Conservation (phyloP, 2,113 vertebrate genomes). For the Cyphomyrus discorhynchus region DNA sequence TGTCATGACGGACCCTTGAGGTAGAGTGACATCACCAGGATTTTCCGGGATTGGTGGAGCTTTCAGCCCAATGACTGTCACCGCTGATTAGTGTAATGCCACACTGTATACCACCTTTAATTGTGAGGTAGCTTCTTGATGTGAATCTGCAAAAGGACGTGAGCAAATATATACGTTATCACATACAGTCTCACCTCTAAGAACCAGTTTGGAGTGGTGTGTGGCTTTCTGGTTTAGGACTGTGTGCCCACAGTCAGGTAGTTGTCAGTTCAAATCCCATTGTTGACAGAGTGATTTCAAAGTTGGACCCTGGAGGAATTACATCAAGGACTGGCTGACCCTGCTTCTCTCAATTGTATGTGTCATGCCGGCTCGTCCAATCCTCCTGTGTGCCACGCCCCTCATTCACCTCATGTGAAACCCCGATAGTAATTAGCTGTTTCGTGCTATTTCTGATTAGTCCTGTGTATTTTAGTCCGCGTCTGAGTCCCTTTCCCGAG, state of each 20-base stretch:
- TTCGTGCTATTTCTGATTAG: too few species aligned
- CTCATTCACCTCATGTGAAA: too few species aligned
- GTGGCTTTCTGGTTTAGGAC: neutral
- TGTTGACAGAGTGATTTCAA: neutral
- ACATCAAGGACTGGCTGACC: neutral
- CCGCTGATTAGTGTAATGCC: neutral
- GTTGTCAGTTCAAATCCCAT: neutral
- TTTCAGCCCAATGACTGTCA: too few species aligned
- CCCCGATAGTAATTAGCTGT: too few species aligned
- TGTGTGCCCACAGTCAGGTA: neutral
- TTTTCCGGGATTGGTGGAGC: neutral
- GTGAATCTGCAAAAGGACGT: slow-evolving; percentile 74
- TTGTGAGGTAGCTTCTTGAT: slow-evolving; percentile 79
- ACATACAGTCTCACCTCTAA: neutral
- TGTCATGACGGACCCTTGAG: neutral
- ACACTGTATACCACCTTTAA: slow-evolving; percentile 6
- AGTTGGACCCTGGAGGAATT: neutral
- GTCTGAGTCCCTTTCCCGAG: too few species aligned
- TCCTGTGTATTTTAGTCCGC: too few species aligned
- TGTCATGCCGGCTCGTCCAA: too few species aligned
- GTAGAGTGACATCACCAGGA: neutral
- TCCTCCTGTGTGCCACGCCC: too few species aligned
- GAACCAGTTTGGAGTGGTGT: neutral
- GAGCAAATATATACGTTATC: neutral
- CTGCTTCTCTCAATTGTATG: neutral